Conservation (phyloP, 2,888 invertebrate genomes). For the Drosophila lutescens region DNA sequence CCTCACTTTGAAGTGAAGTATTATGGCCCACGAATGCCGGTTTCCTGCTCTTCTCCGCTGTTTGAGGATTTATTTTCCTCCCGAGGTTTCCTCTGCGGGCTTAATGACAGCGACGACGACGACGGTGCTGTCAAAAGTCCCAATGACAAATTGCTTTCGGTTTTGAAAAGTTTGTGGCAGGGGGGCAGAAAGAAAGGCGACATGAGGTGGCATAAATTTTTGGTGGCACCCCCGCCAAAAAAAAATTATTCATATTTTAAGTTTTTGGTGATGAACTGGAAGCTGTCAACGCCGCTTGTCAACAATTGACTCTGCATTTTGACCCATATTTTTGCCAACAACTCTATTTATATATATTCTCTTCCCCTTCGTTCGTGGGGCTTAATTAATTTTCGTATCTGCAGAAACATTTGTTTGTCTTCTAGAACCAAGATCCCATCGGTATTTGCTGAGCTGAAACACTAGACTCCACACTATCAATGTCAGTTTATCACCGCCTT, state of each 20-base stretch:
- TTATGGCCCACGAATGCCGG: constrained; percentile 28
- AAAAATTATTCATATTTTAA: constrained; percentile 36
- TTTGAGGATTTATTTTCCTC: constrained; percentile 12
- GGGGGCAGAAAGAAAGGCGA: no score
- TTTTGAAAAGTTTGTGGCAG: constrained; percentile 14
- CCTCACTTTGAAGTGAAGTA: constrained; percentile 39
- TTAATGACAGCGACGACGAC: constrained; percentile 49
- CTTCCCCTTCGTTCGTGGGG: not conserved
- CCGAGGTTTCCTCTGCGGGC: constrained; percentile 4
- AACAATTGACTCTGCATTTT: constrained; percentile 21
- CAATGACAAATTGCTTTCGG: constrained; percentile 54
- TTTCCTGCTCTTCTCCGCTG: constrained; percentile 1
- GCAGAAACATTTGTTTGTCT: constrained; percentile 31
- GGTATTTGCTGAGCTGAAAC: not conserved
- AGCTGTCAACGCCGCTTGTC: constrained; percentile 17
- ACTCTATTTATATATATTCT: constrained; percentile 2
- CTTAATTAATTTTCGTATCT: constrained; percentile 36
- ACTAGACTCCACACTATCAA: constrained; percentile 17
- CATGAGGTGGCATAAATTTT: constrained; percentile 49
- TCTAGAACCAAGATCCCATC: constrained; percentile 5
- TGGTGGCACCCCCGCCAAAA: not conserved
- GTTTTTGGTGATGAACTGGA: constrained; percentile 35
- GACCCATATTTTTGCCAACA: constrained; percentile 32
- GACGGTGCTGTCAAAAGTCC: constrained; percentile 49
- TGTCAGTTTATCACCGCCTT: constrained; percentile 37